Percentiles rank a stretch among this genome's conserved stretches.
These are phyloP conservation scores for Arrhopalites spinosus DNA, from an alignment of 2,888 invertebrate genomes.

Conservation along the genomic window DNA sequence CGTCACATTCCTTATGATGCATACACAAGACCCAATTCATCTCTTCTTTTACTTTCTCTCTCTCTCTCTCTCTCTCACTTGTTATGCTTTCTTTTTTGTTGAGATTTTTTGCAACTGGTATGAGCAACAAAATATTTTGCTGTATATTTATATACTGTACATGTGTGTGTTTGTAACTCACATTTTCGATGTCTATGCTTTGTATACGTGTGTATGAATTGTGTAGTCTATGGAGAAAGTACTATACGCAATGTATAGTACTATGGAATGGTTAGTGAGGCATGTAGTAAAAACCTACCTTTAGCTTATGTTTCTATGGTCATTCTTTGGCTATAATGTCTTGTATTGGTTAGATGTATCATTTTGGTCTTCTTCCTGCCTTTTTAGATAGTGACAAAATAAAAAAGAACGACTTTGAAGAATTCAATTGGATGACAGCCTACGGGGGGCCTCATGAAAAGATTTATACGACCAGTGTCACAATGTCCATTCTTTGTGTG, in stretches of 20 bases:
- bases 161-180: too few relatives aligned
- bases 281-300: too few relatives aligned
- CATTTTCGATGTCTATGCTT: neutral
- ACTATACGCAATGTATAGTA: too few relatives aligned
- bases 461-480: neutral
- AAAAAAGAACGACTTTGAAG: conserved; percentile 5
- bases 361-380: neutral
- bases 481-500: too few relatives aligned
- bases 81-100: neutral
- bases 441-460: conserved; percentile 18
- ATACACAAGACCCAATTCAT: conserved; percentile 29
- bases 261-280: neutral
- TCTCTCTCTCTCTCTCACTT: neutral
- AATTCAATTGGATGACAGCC: conserved; percentile 21
- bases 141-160: too few relatives aligned
- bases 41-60: neutral
- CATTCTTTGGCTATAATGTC: neutral
- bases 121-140: too few relatives aligned
- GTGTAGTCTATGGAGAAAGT: too few relatives aligned
- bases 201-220: neutral
- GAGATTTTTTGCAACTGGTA: too few relatives aligned
- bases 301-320: too few relatives aligned
- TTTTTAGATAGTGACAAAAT: neutral
- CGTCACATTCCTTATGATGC: conserved; percentile 12
- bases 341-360: neutral